Percentiles rank a stretch among this genome's conserved stretches.
These are phyloP conservation scores for Poliocrania exsul DNA, from an alignment of 2,797 vertebrate genomes.

Conservation along the genomic window DNA sequence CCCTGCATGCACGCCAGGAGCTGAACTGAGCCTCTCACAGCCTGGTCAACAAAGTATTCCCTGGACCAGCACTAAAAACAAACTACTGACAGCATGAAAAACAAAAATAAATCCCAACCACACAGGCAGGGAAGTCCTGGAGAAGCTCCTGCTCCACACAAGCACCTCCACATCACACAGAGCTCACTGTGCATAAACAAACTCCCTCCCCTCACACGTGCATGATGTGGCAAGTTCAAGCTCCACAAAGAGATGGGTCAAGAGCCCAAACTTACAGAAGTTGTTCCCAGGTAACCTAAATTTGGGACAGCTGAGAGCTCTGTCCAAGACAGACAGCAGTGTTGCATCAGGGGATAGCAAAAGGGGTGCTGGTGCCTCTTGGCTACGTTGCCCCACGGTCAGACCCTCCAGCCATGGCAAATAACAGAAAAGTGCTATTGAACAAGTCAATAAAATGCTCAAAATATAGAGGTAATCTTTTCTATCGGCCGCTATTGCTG, in stretches of 20 bases:
- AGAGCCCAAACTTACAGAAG: background rate
- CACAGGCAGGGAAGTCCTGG: accelerated
- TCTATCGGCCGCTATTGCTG: constrained; percentile 5
- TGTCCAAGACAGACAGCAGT: accelerated
- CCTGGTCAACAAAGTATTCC: background rate
- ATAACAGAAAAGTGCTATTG: background rate
- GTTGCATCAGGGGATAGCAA: accelerated
- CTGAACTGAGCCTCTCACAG: background rate
- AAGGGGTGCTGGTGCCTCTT: background rate
- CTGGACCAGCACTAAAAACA: background rate
- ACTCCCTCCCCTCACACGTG: accelerated
- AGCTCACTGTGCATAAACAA: accelerated
- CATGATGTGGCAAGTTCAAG: accelerated
- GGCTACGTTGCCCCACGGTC: accelerated
- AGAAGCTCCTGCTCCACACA: background rate
- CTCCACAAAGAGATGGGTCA: background rate
- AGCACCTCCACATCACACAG: background rate
- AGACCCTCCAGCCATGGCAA: background rate
- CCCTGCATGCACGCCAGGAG: background rate
- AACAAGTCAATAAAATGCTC: background rate
- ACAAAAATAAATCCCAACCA: background rate
- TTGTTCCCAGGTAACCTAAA: background rate
- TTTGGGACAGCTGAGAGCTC: accelerated
- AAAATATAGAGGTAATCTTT: background rate
- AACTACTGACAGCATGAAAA: background rate